phyloP scores from a whole-genome alignment of 2,888 invertebrate genomes.

The Clivina fossor region DNA sequence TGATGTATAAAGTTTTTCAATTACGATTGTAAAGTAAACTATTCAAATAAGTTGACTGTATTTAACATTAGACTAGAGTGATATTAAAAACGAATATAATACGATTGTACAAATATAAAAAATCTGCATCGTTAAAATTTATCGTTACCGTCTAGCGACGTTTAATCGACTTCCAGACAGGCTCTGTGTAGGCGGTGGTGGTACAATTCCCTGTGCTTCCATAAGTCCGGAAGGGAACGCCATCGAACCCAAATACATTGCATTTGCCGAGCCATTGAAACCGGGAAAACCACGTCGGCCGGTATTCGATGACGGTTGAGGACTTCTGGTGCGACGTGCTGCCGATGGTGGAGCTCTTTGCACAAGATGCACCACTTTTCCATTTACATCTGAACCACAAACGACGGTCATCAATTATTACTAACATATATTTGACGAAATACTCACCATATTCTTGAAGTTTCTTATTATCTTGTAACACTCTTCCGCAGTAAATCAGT shows the following conservation, averaged over 20 bases:
- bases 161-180: constrained; percentile 57
- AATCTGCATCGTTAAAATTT: not conserved
- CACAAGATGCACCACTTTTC: constrained; percentile 91
- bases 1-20: no score
- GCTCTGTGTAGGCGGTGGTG: constrained; percentile 56
- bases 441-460: constrained; percentile 79
- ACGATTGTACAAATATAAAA: not conserved
- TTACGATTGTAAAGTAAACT: no score
- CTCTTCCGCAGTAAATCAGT: constrained; percentile 92
- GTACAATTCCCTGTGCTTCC: constrained; percentile 53
- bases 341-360: constrained; percentile 76
- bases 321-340: constrained; percentile 41
- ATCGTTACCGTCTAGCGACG: constrained; percentile 52
- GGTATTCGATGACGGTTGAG: constrained; percentile 38
- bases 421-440: constrained; percentile 18
- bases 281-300: constrained; percentile 41
- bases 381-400: constrained; percentile 71
- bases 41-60: no score
- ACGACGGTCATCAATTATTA: not conserved
- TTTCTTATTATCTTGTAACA: constrained; percentile 83
- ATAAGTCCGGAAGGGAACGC: constrained; percentile 57
- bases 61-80: no score
- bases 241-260: constrained; percentile 63
- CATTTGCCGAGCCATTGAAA: constrained; percentile 51
- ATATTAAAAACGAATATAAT: not conserved